phyloP scores from a whole-genome alignment of 1,140 invertebrate genomes.

The Pogonomyrmex californicus region DNA sequence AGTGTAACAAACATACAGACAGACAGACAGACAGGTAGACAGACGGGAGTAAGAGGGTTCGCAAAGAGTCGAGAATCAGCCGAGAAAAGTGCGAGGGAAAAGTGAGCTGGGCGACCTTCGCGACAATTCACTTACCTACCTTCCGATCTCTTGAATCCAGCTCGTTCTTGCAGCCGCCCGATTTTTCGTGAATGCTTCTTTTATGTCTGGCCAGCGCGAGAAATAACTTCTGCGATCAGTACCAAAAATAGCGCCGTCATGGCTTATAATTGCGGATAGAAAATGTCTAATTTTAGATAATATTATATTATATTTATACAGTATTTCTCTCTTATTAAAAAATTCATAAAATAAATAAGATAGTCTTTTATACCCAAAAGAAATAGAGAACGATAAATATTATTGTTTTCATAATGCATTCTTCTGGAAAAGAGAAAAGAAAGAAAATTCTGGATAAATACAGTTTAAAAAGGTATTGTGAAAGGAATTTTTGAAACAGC shows the following conservation, averaged over 20 bases:
- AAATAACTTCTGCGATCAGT: neutral
- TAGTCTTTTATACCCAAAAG: neutral
- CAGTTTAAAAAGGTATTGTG: too few species aligned
- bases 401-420: neutral
- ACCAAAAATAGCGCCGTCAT: neutral
- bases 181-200: constrained; percentile 61
- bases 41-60: constrained; percentile 65
- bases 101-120: constrained; percentile 83
- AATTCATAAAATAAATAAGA: neutral
- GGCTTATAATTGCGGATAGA: neutral
- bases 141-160: constrained; percentile 71
- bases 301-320: neutral
- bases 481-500: too few species aligned
- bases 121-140: constrained; percentile 76
- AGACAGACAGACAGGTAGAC: constrained; percentile 50
- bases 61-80: constrained; percentile 64
- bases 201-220: neutral
- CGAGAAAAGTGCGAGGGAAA: constrained; percentile 79
- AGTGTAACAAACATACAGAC: constrained; percentile 58
- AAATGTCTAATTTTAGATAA: constrained; percentile 19
- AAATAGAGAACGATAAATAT: neutral
- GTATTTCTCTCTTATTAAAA: neutral
- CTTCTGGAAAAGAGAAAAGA: too few species aligned
- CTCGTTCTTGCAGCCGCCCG: neutral
- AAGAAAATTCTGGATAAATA: too few species aligned